Conservation (phyloP, 1,140 invertebrate genomes). For the Euura lappo region DNA sequence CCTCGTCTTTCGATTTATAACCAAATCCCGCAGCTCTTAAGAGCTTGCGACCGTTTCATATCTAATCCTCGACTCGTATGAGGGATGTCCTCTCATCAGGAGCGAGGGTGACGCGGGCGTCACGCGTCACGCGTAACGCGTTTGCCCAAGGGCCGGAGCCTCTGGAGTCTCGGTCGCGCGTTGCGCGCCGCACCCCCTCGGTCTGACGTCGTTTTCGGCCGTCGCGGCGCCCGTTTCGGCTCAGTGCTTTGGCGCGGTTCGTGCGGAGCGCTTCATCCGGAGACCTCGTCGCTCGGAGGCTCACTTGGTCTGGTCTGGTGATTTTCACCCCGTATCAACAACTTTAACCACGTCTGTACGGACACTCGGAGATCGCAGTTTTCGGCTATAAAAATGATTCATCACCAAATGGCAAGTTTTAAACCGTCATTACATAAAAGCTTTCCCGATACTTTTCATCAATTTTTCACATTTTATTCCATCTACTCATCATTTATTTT, state of each 20-base stretch:
- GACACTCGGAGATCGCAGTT: not conserved
- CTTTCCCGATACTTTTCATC: too few relatives aligned
- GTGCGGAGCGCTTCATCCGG: not conserved
- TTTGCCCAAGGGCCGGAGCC: too few relatives aligned
- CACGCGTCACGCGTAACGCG: too few relatives aligned
- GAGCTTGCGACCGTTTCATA: too few relatives aligned
- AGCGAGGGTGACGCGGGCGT: too few relatives aligned
- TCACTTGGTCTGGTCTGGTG: not conserved
- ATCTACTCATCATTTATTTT: too few relatives aligned
- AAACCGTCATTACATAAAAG: not conserved
- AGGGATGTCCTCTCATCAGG: too few relatives aligned
- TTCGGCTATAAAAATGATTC: not conserved
- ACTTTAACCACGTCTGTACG: too few relatives aligned
- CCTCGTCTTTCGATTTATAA: too few relatives aligned
- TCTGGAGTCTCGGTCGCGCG: not conserved
- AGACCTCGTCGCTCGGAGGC: not conserved
- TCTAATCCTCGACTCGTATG: too few relatives aligned
- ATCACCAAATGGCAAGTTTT: not conserved
- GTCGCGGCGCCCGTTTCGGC: not conserved
- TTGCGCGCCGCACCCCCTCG: not conserved
- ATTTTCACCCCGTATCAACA: too few relatives aligned
- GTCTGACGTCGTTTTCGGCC: not conserved
- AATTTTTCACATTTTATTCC: not conserved
- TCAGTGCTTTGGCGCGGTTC: constrained; percentile 6
- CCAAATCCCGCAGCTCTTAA: too few relatives aligned